These are phyloP conservation scores for Prochilodus magdalenae DNA, from an alignment of 2,113 vertebrate species.

Conservation along the genomic window DNA sequence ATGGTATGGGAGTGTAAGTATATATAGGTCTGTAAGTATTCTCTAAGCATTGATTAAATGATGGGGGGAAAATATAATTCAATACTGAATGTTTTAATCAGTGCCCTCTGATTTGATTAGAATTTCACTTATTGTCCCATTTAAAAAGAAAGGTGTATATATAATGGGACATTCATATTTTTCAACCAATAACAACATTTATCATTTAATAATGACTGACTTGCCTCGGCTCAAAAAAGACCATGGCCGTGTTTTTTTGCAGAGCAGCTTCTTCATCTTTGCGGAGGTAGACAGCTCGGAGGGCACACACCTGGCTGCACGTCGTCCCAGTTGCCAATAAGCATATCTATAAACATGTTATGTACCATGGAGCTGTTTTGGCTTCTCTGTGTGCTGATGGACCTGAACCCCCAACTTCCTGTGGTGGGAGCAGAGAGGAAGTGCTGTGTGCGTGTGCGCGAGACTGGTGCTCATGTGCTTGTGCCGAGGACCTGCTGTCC, in stretches of 20 bases:
- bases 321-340: slow-evolving; percentile 44
- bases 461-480: slow-evolving; percentile 64
- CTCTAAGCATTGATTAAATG: no score
- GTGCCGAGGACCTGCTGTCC: slow-evolving; percentile 52
- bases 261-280: slow-evolving; percentile 3
- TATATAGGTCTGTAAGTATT: no score
- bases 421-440: slow-evolving; percentile 64
- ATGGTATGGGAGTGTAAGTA: no score
- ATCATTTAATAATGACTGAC: background rate
- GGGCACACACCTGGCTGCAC: slow-evolving; percentile 47
- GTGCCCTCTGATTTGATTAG: no score
- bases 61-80: no score
- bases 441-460: slow-evolving; percentile 51
- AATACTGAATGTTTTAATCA: no score
- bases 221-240: no score
- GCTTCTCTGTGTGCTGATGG: slow-evolving; percentile 61
- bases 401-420: slow-evolving; percentile 73
- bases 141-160: no score
- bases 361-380: slow-evolving; percentile 58
- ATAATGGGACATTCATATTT: no score
- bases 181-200: background rate
- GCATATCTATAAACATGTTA: slow-evolving; percentile 49
- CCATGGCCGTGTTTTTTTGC: no score
- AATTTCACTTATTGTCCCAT: no score
- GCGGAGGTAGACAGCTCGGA: background rate